These are phyloP conservation scores for Acropternis orthonyx DNA, from an alignment of 2,797 vertebrate species.

Conservation along the genomic window DNA sequence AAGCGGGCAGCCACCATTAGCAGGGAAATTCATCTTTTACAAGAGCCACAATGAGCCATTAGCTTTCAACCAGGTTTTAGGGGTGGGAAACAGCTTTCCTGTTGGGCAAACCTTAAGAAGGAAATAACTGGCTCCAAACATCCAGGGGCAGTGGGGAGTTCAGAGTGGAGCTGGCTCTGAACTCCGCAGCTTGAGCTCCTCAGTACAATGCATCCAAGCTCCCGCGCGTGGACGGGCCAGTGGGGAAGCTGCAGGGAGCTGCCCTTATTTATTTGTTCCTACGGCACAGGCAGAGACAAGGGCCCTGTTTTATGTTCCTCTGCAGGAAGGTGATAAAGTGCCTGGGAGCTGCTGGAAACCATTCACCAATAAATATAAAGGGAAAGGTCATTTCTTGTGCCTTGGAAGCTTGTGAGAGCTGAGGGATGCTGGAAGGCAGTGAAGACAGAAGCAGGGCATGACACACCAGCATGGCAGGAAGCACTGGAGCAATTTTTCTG, in stretches of 20 bases:
- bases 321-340: slow-evolving; percentile 56
- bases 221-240: background rate
- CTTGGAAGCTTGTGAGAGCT: background rate
- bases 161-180: background rate
- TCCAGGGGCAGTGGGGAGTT: background rate
- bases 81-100: slow-evolving; percentile 10
- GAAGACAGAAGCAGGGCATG: rapidly evolving
- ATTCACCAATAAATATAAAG: slow-evolving; percentile 18
- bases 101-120: background rate
- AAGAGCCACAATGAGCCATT: background rate
- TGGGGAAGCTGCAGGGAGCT: slow-evolving; percentile 27
- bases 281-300: background rate
- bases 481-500: background rate
- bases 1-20: background rate
- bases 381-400: background rate
- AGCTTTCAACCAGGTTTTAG: background rate
- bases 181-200: background rate
- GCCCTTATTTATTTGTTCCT: slow-evolving; percentile 52
- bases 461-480: background rate
- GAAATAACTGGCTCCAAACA: slow-evolving; percentile 22
- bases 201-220: background rate
- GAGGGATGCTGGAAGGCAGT: background rate
- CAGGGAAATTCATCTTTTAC: background rate
- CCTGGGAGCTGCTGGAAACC: background rate
- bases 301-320: slow-evolving; percentile 13